Base-by-base conservation (phyloP, 1,140 invertebrate genomes). In the Asbolus verrucosus region DNA sequence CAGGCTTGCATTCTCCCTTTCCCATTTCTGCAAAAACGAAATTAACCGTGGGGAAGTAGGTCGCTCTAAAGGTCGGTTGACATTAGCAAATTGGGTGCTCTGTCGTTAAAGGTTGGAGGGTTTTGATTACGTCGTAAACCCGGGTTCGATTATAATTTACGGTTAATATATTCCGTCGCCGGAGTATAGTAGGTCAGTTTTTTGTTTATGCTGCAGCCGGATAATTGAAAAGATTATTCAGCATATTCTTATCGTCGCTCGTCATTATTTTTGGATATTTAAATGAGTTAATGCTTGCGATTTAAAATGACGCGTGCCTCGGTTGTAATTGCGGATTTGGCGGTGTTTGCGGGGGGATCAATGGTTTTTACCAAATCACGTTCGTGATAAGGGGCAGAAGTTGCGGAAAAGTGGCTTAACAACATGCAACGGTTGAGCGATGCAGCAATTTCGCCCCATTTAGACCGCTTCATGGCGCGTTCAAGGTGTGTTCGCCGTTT, bases 1-100 rank as follows among this genome's bases (percentile, higher is more conserved):
- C 65, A 92, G 78, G 68, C 82, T 81, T 11, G 83, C 81, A 78
- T 92, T 92, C 77, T 91, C 88, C n/a, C 84, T 77, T 54, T 89
- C 82, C 90, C 90, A 92, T 80, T 88, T 91, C 84, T 91, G 70
- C 24, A 79, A 82, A 24, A 16, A 33, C 2, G n/a, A n/a, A n/a
- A n/a, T n/a, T n/a, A n/a, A n/a, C n/a, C n/a, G n/a, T n/a, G 9
- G 15, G 2, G 3, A 33, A 36, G 36, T 38, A 62, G 36, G 36
- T 62, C 59, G 59, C 4, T 30, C 2, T 36, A 36, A 6, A 36
- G 11, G 11, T 36, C 11, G 33, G 5, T 3, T 6, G 33, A 6
- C 6, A n/a, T n/a, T n/a, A 11, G 33, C 11, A 36, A 36, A 36
- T 6, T 36, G 33, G 11, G 6, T 2, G 33, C 2, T 11, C 5